phyloP scores from a whole-genome alignment of 2,888 invertebrate genomes.

The Corbicula japonica region DNA sequence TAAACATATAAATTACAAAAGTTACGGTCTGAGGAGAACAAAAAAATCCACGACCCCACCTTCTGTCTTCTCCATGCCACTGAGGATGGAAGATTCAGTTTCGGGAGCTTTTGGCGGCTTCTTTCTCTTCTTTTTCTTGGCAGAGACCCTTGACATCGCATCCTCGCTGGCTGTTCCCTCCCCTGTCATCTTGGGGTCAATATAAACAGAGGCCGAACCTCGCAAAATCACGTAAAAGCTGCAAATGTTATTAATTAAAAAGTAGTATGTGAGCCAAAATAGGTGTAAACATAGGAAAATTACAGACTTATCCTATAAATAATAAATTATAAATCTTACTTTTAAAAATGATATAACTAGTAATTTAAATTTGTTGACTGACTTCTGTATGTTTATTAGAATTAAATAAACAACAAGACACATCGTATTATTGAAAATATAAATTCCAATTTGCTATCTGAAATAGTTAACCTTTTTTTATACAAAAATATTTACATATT shows the following conservation, averaged over 20 bases:
- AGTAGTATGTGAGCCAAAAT: no score
- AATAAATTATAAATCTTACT: neutral
- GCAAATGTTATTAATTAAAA: slow-evolving; percentile 40
- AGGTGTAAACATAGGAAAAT: neutral
- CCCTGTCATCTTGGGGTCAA: slow-evolving; percentile 80
- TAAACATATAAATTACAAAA: no score
- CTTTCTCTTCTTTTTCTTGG: slow-evolving; percentile 41
- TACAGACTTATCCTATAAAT: neutral
- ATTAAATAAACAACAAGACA: neutral
- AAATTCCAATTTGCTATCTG: no score
- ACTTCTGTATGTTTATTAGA: neutral
- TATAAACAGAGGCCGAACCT: slow-evolving; percentile 82
- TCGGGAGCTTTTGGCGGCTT: slow-evolving; percentile 50
- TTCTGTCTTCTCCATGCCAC: slow-evolving; percentile 57
- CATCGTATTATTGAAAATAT: neutral
- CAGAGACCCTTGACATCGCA: slow-evolving; percentile 30
- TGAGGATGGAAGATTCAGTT: slow-evolving; percentile 49
- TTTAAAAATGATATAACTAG: neutral
- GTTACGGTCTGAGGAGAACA: no score
- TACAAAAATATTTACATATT: neutral
- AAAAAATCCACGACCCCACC: no score
- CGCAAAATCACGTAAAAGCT: slow-evolving; percentile 83
- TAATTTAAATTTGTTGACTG: neutral
- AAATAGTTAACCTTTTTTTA: neutral
- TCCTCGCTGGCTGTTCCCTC: slow-evolving; percentile 67